These are phyloP conservation scores for Xanthorhoe designata DNA, from an alignment of 2,888 invertebrate genomes.

Conservation along the genomic window DNA sequence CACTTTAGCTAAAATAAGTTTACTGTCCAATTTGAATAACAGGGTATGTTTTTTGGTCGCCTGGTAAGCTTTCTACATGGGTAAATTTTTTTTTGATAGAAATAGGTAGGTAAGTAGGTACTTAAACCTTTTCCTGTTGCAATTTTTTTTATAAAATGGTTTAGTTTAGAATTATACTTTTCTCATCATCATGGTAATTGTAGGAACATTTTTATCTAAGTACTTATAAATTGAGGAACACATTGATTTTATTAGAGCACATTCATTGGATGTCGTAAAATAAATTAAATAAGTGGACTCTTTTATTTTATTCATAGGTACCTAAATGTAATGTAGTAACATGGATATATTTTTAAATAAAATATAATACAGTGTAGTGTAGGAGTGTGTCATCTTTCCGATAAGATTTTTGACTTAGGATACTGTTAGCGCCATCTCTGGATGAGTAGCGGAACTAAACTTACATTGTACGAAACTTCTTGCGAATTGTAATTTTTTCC, in stretches of 20 bases:
- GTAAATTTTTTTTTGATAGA: too few relatives aligned
- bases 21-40: too few relatives aligned
- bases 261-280: not conserved
- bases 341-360: too few relatives aligned
- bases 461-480: not conserved
- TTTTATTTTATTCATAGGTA: not conserved
- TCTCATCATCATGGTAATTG: not conserved
- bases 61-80: too few relatives aligned
- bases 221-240: not conserved
- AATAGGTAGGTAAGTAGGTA: too few relatives aligned
- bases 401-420: constrained; percentile 1
- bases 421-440: constrained; percentile 72
- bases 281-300: not conserved
- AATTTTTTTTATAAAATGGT: too few relatives aligned
- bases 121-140: too few relatives aligned
- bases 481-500: not conserved
- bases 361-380: not conserved
- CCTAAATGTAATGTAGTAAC: not conserved
- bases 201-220: not conserved
- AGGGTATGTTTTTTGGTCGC: too few relatives aligned
- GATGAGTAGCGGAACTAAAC: constrained; percentile 70
- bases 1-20: too few relatives aligned
- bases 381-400: not conserved
- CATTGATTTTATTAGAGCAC: not conserved
- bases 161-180: too few relatives aligned